These are phyloP conservation scores for Pedicia rivosa DNA, from an alignment of 2,888 invertebrate species.

Conservation along the genomic window DNA sequence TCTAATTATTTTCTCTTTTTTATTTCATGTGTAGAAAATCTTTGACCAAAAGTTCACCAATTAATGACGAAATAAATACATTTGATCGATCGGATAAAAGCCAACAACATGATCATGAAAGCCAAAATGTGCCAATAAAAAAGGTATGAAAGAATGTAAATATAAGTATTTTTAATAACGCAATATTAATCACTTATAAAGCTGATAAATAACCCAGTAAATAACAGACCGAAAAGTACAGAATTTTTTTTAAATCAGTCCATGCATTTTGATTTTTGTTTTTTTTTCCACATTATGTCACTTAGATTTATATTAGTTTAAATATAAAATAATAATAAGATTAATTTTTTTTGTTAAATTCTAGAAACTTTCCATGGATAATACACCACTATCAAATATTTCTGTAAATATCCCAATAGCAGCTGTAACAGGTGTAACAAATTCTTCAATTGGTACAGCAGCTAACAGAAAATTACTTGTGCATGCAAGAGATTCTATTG, in stretches of 20 bases:
- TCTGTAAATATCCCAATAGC: not conserved
- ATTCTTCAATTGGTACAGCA: conserved; percentile 1
- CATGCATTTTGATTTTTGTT: too few relatives aligned
- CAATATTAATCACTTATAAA: too few relatives aligned
- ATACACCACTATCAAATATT: not conserved
- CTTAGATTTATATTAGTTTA: too few relatives aligned
- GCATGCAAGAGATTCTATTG: conserved; percentile 25
- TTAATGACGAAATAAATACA: conserved; percentile 1
- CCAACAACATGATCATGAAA: conserved; percentile 1
- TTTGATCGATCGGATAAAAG: conserved; percentile 1
- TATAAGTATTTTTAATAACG: too few relatives aligned
- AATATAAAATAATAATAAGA: too few relatives aligned
- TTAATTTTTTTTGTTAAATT: too few relatives aligned
- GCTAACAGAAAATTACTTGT: too few relatives aligned
- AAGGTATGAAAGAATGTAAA: not conserved
- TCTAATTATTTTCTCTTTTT: too few relatives aligned
- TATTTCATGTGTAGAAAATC: not conserved
- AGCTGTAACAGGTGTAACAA: conserved; percentile 2
- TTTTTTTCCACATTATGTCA: too few relatives aligned
- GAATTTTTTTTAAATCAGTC: too few relatives aligned
- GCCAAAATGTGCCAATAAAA: conserved; percentile 1
- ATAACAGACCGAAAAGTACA: too few relatives aligned
- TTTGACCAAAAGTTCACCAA: not conserved
- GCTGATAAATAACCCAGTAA: too few relatives aligned
- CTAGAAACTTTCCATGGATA: conserved; percentile 5